Evolutionary conservation across 2,888 invertebrate species (phyloP), one percentile per base, ranked within the genome.

Genomic region (Amaurobius ferox): DNA sequence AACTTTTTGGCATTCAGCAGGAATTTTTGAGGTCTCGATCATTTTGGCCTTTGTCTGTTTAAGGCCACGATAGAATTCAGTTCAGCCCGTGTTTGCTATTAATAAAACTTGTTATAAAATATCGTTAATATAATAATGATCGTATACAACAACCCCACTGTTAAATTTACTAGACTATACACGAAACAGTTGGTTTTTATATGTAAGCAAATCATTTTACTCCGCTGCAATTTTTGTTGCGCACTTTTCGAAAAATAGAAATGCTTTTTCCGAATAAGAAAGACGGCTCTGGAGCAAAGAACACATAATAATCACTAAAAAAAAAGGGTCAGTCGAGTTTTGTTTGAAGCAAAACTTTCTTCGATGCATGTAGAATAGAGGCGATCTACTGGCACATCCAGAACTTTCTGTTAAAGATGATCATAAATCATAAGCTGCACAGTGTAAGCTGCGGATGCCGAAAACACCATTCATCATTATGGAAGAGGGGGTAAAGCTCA

Each of bases 301-400:
- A 73, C 78, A 79, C 71, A 78, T 79, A 79, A 79, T 86, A 86
- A 85, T 86, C 73, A 73, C 73, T 74, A 48, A 67, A 79, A n/a
- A n/a, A n/a, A 72, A 86, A 79, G 73, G 39, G 67, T 72, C 28
- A 39, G 35, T 5, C 30, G 72, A 73, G 78, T 86, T 86, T 86
- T 86, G 85, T 86, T 86, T 86, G 85, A 79, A 86, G 79, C 85
- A 78, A 78, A 86, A 85, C 83, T 85, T 85, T 85, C 85, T 79
- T 86, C 73, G 67, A 30, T 61, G 78, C 73, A 78, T 78, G 85
- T 85, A 85, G 77, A 77, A 74, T 74, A 74, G 48, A 80, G 67
- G 80, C 68, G 74, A 74, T 83, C 81, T 70, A 83, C 62, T 76
- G 55, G 74, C 74, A 61, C 85, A 77, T 66, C 72, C 76, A 67